Conservation (phyloP, 2,888 invertebrate species). For the Oscheius sp. region DNA sequence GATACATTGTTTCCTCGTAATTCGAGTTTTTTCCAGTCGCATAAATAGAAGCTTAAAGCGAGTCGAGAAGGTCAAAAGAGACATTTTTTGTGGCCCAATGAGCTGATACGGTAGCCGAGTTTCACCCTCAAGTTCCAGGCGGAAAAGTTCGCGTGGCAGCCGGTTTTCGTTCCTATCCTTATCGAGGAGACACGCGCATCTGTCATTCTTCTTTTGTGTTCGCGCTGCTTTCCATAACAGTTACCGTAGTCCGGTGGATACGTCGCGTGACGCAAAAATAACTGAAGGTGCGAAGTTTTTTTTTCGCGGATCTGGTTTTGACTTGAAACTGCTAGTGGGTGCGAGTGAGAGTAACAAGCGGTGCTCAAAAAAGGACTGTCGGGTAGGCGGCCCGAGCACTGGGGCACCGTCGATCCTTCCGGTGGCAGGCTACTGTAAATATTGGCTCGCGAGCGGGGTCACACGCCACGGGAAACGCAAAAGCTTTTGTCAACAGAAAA, state of each 20-base stretch:
- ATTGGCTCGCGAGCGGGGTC: constrained; percentile 31
- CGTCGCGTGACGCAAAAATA: constrained; percentile 12
- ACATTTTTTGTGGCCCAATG: too few relatives aligned
- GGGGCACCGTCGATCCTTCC: constrained; percentile 23
- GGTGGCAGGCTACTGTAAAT: constrained; percentile 32
- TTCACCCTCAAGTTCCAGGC: constrained; percentile 4
- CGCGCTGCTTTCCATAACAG: constrained; percentile 30
- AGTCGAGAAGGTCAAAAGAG: too few relatives aligned
- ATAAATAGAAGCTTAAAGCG: too few relatives aligned
- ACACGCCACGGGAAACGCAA: constrained; percentile 31
- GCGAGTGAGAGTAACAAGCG: not conserved
- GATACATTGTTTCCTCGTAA: too few relatives aligned
- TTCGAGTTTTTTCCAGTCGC: too few relatives aligned
- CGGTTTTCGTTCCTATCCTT: constrained; percentile 23
- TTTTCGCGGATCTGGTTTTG: not conserved
- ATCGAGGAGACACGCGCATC: constrained; percentile 28
- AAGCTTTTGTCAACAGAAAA: constrained; percentile 28
- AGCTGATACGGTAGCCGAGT: not conserved
- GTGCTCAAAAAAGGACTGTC: constrained; percentile 12
- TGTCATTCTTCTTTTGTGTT: constrained; percentile 31
- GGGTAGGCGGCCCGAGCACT: constrained; percentile 1
- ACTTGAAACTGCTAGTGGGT: not conserved
- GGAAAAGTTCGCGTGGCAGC: constrained; percentile 26
- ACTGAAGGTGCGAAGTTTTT: not conserved
- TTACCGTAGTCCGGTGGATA: constrained; percentile 19